These are phyloP conservation scores for Anguilla obscura DNA, from an alignment of 2,797 vertebrate genomes.

Conservation along the genomic window DNA sequence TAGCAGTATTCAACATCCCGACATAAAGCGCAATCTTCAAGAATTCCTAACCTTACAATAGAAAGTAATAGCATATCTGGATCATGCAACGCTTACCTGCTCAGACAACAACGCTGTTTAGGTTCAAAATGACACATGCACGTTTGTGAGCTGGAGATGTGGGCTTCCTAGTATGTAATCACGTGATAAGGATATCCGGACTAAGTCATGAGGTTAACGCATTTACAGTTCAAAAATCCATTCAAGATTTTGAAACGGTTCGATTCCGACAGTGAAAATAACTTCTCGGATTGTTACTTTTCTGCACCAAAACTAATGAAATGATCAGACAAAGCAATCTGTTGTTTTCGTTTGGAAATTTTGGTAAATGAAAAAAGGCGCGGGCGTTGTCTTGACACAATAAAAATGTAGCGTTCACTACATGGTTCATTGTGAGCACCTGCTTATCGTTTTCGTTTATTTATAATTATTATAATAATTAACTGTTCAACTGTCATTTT, in stretches of 20 bases:
- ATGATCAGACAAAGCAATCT: neutral
- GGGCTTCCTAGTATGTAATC: slow-evolving; percentile 10
- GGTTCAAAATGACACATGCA: slow-evolving; percentile 20
- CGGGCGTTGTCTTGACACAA: slow-evolving; percentile 8
- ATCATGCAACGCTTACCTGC: neutral
- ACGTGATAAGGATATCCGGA: slow-evolving; percentile 24
- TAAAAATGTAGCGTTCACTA: neutral
- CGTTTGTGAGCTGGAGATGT: neutral
- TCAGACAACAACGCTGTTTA: neutral
- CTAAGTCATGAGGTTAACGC: neutral
- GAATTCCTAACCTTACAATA: neutral
- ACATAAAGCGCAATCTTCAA: neutral
- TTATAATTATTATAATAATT: neutral
- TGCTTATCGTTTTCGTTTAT: slow-evolving; percentile 26
- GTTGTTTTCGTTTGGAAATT: neutral
- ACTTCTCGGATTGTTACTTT: neutral
- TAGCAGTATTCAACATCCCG: neutral
- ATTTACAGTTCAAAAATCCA: neutral
- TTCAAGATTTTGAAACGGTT: neutral
- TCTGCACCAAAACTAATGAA: neutral
- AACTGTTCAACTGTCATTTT: neutral
- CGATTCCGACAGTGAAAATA: neutral
- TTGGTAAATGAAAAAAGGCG: neutral
- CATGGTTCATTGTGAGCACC: neutral
- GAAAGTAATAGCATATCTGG: neutral